Base-by-base conservation (phyloP, 1,140 invertebrate species). In the Cotesia typhae region DNA sequence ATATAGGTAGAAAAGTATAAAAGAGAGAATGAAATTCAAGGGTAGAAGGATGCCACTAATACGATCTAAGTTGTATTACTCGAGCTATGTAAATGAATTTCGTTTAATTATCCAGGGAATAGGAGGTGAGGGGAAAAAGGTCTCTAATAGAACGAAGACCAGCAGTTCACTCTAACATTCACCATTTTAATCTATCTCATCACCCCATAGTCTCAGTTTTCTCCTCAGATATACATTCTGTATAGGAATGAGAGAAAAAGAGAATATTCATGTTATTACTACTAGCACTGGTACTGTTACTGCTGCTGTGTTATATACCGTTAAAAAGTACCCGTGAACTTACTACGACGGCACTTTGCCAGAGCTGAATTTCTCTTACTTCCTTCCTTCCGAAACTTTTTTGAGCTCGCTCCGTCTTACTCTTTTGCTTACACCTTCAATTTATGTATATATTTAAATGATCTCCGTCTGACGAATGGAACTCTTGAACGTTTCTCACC, bases 41-140 rank as follows among this genome's bases (percentile, higher is more conserved):
- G 57, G 57, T 36, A 59, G 14, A 20, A 59, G 35, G 64, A 60
- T 74, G 73, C 57, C 69, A 72, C 59, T 41, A 47, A 38, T 20
- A 74, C 71, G 64, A 66, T 71, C 75, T 76, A 57, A 55, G 20
- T 38, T 78, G 81, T 83, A 85, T 85, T 85, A 85, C 83, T 79
- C 74, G 74, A 84, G 83, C 83, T 85, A 85, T 85, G 84, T 84
- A 85, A 85, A 85, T 85, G 84, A 85, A 85, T 84, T 85, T 85
- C 82, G 84, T 85, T 84, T 85, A 85, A 85, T 85, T 85, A 84
- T 83, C 79, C 73, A 75, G 74, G 76, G 64, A 28, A 28, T 28
- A 28, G 28, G 64, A 70, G 64, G 4, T 14, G 53, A 69, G 71
- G 36, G 9, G 28, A 28, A 28, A 28, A 20, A 20, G 41, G 41